Evolutionary conservation across 2,113 vertebrate genomes (phyloP), one percentile per base, ranked within the genome.

Genomic region (Syngnathus floridae): DNA sequence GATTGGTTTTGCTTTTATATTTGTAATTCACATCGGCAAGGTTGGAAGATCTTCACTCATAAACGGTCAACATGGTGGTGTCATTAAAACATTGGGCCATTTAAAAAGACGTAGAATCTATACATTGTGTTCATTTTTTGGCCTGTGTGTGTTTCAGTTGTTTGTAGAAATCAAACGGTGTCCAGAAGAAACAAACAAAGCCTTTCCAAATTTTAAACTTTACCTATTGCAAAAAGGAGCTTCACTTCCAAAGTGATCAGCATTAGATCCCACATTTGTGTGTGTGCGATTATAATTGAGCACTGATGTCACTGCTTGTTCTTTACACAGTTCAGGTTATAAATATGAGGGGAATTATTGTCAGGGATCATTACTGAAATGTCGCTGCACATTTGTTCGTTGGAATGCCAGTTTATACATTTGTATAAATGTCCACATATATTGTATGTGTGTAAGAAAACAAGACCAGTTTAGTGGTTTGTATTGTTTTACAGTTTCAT

Each of bases 401-500:
- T 78, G 62, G 67, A 63, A 69, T 79, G 69, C 63, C 69, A 75
- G 74, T 63, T 76, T 80, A 65, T 80, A 77, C 64, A 73, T 75
- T 67, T 81, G 69, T 84, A 88, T 83, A 82, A 80, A 84, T 82
- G 81, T 88, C 74, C 77, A 86, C 79, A 84, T 85, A 57, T 82
- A 75, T 77, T 77, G 79, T 85, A 70, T 88, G 81, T 88, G 82
- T 88, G 80, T 89, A 81, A 89, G 81, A 59, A 83, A 85, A 75
- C 65, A 76, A 82, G 83, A 87, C 77, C 69, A 81, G 87, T 89
- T 83, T 85, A 80, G 87, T 90, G 89, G 86, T 87, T 89, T 90
- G 84, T 88, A 87, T 90, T 86, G 86, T 88, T 90, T 92, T 89
- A 89, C 86, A 85, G 73, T 74, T 88, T 88, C 74, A 82, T 87